Percentiles rank a stretch among this genome's conserved stretches.
phyloP scores from a whole-genome alignment of 2,113 vertebrate genomes.

The Penelope pileata region DNA sequence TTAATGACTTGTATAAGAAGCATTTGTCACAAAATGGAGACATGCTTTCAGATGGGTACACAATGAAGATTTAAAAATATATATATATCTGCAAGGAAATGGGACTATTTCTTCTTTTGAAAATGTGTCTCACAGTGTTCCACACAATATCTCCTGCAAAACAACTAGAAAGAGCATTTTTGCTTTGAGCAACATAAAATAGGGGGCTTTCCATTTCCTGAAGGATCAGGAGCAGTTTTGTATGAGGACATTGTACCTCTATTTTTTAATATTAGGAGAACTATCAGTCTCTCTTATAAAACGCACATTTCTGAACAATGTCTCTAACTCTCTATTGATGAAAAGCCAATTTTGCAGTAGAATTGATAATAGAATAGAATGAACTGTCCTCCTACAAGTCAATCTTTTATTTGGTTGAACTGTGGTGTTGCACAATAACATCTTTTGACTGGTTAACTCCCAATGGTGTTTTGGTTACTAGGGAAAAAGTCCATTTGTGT shows the following conservation, averaged over 20 bases:
- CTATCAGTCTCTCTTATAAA: not conserved
- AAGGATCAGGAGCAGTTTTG: not conserved
- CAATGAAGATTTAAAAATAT: not conserved
- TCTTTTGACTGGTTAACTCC: not conserved
- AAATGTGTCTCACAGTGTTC: not conserved
- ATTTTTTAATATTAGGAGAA: not conserved
- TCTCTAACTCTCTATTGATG: not conserved
- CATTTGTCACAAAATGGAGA: not conserved
- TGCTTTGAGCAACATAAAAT: not conserved
- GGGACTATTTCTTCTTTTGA: not conserved
- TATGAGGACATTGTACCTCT: not conserved
- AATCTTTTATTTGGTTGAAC: not conserved
- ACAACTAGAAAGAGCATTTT: not conserved
- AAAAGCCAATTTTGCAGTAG: not conserved
- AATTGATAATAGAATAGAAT: not conserved
- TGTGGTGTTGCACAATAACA: not conserved
- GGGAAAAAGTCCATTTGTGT: not conserved
- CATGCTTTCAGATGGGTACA: not conserved
- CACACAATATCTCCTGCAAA: not conserved
- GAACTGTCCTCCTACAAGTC: not conserved
- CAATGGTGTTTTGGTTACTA: not conserved
- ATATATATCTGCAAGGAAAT: not conserved
- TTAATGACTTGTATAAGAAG: not conserved
- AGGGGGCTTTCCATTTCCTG: not conserved
- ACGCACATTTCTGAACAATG: not conserved